Evolutionary conservation across 2,113 vertebrate species (phyloP), one percentile per base, ranked within the genome.

Genomic region (Esox niger): DNA sequence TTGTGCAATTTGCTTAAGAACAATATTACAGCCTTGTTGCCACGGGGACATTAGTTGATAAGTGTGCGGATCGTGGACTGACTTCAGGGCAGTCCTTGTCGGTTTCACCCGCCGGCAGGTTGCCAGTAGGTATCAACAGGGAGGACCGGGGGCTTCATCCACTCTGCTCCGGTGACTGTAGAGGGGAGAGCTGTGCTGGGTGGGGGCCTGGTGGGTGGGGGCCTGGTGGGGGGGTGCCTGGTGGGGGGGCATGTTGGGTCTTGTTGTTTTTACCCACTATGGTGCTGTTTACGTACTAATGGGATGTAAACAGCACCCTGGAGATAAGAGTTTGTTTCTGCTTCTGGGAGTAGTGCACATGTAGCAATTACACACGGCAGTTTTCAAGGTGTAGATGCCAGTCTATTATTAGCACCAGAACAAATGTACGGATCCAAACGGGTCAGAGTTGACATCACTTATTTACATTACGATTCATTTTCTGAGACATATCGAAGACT

Each of bases 241-340:
- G 79, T 74, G 78, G 84, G 74, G 78, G 79, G 75, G 75, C 81
- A 84, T 82, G 70, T 66, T 20, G 69, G 83, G 85, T 85, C 59
- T 43, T 4, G 68, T 84, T 83, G 81, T 82, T 86, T 84, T 86
- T 80, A 86, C 78, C 84, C 69, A 72, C 68, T 67, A 64, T 74
- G 68, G 55, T 73, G 61, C 75, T 62, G 80, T 83, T 84, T 85
- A 87, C 83, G 89, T 90, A 88, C 84, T 82, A 88, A 88, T 84
- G 73, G 81, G 83, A 61, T 32, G 21, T 63, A 54, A 15, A 15
- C 38, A 15, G 17, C 31, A 60, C 62, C 46, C 62, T 25, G 38
- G 63, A 52, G 74, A 63, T 29, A 62, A 78, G 67, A 26, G 64
- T 65, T 35, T 0, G 8, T 71, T 77, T 73, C 66, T 65, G 15